Percentiles rank a stretch among this genome's conserved stretches.
phyloP scores from a whole-genome alignment of 1,140 invertebrate genomes.

The Araneus ventricosus region DNA sequence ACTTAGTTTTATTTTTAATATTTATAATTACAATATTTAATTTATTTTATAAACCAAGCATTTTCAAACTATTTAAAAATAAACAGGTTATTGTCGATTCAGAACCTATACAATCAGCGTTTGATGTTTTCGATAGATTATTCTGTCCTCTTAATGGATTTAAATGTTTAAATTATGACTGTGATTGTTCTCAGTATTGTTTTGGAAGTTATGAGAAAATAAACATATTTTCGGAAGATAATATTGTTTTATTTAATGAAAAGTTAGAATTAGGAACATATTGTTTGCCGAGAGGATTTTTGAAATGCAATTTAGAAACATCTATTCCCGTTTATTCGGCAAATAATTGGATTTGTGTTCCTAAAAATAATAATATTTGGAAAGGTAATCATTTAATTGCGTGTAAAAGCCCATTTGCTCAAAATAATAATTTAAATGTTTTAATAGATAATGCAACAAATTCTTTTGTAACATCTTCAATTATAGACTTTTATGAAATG shows the following conservation, averaged over 20 bases:
- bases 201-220: conserved; percentile 31
- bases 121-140: background rate
- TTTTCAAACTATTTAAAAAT: background rate
- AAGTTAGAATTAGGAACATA: conserved; percentile 19
- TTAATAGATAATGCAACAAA: conserved; percentile 6
- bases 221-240: conserved; percentile 12
- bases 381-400: conserved; percentile 49
- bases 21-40: conserved; percentile 37
- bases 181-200: conserved; percentile 19
- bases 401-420: conserved; percentile 32
- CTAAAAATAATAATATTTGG: background rate
- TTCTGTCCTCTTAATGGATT: conserved; percentile 54
- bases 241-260: conserved; percentile 43
- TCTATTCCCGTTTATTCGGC: conserved; percentile 26
- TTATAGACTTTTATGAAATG: conserved; percentile 40
- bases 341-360: conserved; percentile 43
- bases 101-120: background rate
- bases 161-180: conserved; percentile 12
- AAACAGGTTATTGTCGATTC: background rate
- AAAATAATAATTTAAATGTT: conserved; percentile 45
- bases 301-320: conserved; percentile 31
- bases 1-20: conserved; percentile 45
- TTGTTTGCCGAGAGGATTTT: conserved; percentile 35
- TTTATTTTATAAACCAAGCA: conserved; percentile 46
- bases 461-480: background rate